Percentiles rank a stretch among this genome's conserved stretches.
These are phyloP conservation scores for Umimayanthus kanabou DNA, from an alignment of 92 coral and sea anemone genomes.

Conservation along the genomic window DNA sequence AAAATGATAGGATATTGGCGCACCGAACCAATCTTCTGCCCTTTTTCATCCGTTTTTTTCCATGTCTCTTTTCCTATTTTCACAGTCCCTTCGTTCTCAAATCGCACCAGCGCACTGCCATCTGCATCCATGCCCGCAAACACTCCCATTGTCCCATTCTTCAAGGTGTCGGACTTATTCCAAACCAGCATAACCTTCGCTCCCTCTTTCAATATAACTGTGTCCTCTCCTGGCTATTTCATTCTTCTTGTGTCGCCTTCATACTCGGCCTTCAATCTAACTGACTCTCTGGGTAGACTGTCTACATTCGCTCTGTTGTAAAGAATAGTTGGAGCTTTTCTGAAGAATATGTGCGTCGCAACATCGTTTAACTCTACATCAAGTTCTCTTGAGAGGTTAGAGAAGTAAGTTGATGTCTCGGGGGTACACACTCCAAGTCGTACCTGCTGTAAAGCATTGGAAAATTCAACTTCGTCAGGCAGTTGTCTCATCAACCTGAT, in stretches of 20 bases:
- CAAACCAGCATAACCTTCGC: conserved; percentile 47
- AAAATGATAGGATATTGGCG: conserved; percentile 14
- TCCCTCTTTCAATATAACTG: conserved; percentile 37
- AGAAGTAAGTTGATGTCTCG: background rate
- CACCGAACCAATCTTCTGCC: conserved; percentile 32
- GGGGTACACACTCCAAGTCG: conserved; percentile 3
- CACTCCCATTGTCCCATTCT: conserved; percentile 43
- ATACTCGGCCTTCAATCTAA: conserved; percentile 12
- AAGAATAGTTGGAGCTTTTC: conserved; percentile 44
- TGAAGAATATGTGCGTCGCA: conserved; percentile 45
- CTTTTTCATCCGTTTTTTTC: conserved; percentile 18
- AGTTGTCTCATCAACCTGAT: too few species aligned
- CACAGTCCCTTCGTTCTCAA: conserved; percentile 7
- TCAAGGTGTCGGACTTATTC: conserved; percentile 44
- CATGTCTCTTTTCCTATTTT: conserved; percentile 5
- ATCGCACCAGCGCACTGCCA: background rate
- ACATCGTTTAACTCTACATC: background rate
- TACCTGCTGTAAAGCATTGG: too few species aligned
- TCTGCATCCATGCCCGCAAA: background rate
- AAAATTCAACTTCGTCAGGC: too few species aligned
- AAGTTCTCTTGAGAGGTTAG: conserved; percentile 40
- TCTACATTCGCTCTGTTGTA: conserved; percentile 24
- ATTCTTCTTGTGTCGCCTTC: conserved; percentile 38
- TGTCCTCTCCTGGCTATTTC: conserved; percentile 52
- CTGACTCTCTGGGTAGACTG: conserved; percentile 41